Base-by-base conservation (phyloP, 2,797 vertebrate species). In the Galagoides demidoff region DNA sequence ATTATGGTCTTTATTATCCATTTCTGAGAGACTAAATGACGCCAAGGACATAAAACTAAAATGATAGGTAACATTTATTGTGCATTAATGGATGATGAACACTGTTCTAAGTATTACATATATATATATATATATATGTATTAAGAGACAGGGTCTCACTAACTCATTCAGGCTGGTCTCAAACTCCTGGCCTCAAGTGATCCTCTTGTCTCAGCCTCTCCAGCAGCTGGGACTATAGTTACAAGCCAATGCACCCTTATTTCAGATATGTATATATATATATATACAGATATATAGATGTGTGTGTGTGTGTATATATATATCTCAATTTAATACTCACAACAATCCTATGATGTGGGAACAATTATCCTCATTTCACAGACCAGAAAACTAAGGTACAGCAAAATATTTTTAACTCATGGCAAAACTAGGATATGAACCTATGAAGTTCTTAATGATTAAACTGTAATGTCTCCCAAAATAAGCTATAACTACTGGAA, bases 321-420 rank as follows among this genome's bases (percentile, higher is more conserved):
- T 61, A 29, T 73, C 63, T 78, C 77, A 64, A 77, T 71, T 92
- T 78, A 95, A 93, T 88, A 70, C n/a, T 94, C n/a, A 89, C 2
- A 92, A 90, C 5, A 76, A 82, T 59, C 19, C 39, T 87, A 63
- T 76, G 27, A 90, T 89, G 27, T 49, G 70, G 49, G 23, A 82
- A 86, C 20, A 87, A 79, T 39, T 74, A 82, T 64, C 29, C 31
- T 63, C 55, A 89, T 85, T 90, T 89, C 76, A 66, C 7, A 95
- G 39, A 92, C 59, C 25, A 89, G 74, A 90, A 95, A 95, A 92
- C 25, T 85, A 25, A 95, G 63, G 29, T 55, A 90, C 5, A 95
- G 25, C 64, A 9, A 89, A 78, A 74, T 27, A 85, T 93, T 90
- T 22, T 88, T 68, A 64, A 76, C 43, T 97, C 49, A 79, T 4